A percentile compares a stretch with the other conserved stretches of the same genome.
Conservation (phyloP, 1,140 invertebrate species). For the Aphidius ervi region DNA sequence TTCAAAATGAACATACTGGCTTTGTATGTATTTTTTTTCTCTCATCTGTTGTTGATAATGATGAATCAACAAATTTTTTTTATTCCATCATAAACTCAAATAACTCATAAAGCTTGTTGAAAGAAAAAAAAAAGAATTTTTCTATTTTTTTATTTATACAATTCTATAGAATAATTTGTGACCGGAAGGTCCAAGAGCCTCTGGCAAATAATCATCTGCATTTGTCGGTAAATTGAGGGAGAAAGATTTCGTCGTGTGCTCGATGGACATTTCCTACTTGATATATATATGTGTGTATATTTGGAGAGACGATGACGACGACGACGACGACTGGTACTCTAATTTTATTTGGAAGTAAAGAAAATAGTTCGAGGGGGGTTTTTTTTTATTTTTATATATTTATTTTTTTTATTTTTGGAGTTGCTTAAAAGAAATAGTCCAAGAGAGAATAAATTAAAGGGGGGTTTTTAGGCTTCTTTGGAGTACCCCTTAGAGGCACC, state of each 20-base stretch:
- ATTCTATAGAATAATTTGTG: neutral
- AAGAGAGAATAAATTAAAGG: neutral
- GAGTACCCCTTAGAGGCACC: conserved; percentile 20
- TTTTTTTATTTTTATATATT: no score
- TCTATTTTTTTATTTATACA: neutral
- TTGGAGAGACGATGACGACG: conserved; percentile 4
- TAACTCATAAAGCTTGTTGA: no score
- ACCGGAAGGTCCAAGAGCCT: conserved; percentile 1
- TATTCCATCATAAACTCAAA: no score
- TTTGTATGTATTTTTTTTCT: no score
- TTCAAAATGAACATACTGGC: no score
- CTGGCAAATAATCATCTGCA: neutral
- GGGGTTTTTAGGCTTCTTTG: conserved; percentile 7
- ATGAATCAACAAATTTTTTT: no score
- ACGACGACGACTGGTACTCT: no score
- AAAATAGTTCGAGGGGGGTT: conserved; percentile 8
- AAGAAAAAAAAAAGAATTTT: neutral
- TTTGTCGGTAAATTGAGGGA: no score
- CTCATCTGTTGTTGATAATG: no score
- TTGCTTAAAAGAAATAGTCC: no score
- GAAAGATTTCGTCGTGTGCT: conserved; percentile 1
- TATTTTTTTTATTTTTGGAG: no score
- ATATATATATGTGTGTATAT: neutral
- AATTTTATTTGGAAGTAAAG: neutral
- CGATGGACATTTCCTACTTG: conserved; percentile 19